phyloP scores from a whole-genome alignment of 2,888 invertebrate genomes.

The Euproctis similis region DNA sequence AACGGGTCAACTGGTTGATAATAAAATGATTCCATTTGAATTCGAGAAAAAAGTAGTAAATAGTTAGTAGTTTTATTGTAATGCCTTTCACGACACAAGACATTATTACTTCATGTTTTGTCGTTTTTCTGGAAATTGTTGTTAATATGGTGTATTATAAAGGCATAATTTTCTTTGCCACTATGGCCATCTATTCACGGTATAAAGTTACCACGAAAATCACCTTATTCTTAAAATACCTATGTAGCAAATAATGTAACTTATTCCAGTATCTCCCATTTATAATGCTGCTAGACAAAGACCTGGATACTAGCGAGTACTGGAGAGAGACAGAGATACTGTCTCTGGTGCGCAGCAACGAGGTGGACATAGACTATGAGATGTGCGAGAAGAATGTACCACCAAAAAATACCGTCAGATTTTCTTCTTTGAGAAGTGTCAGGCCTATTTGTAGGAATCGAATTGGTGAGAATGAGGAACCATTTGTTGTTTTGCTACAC shows the following conservation, averaged over 20 bases:
- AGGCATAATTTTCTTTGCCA: no score
- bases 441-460: slow-evolving; percentile 50
- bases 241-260: not conserved
- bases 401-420: slow-evolving; percentile 15
- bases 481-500: no score
- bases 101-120: no score
- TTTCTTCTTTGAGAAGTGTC: slow-evolving; percentile 41
- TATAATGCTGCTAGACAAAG: slow-evolving; percentile 45
- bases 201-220: no score
- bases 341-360: slow-evolving; percentile 42
- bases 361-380: slow-evolving; percentile 45
- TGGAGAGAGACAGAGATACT: slow-evolving; percentile 65
- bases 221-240: not conserved
- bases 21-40: no score
- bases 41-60: no score
- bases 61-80: no score
- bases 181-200: no score
- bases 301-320: slow-evolving; percentile 57
- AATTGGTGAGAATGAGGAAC: slow-evolving; percentile 41
- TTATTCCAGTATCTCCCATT: slow-evolving; percentile 53
- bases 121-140: no score
- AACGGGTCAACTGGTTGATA: no score
- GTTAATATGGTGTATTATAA: no score
- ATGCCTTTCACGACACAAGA: no score
- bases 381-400: slow-evolving; percentile 35